These are phyloP conservation scores for Scolopax rusticola DNA, from an alignment of 2,797 vertebrate genomes.

Conservation along the genomic window DNA sequence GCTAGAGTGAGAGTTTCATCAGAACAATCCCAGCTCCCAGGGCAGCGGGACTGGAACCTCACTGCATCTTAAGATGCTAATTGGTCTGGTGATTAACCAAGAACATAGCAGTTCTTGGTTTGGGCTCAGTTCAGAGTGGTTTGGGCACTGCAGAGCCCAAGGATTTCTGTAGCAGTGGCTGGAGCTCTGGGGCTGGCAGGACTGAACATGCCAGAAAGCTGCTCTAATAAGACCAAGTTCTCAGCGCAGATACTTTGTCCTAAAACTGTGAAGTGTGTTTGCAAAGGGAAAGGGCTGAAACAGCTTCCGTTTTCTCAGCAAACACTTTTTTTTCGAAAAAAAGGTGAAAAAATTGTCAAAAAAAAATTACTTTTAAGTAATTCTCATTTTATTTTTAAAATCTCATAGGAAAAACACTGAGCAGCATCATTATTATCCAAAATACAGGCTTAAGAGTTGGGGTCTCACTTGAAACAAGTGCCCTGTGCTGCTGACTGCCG, in stretches of 20 bases:
- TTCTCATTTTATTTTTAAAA: background rate
- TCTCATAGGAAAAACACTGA: background rate
- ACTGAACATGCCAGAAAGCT: background rate
- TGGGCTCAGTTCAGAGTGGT: background rate
- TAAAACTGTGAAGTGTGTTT: background rate
- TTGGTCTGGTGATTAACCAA: background rate
- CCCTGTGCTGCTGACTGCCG: background rate
- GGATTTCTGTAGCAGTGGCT: background rate
- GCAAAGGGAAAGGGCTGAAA: background rate
- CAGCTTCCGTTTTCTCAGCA: background rate
- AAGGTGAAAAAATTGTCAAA: background rate
- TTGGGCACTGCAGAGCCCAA: background rate
- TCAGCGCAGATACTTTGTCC: background rate
- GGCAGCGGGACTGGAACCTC: background rate
- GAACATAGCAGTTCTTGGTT: background rate
- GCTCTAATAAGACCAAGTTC: background rate
- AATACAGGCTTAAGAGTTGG: background rate
- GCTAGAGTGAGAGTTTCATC: background rate
- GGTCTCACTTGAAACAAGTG: background rate
- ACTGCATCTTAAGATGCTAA: background rate
- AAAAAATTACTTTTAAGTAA: background rate
- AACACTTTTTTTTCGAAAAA: background rate
- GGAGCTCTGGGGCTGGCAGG: background rate
- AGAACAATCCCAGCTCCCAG: background rate
- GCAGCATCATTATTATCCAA: background rate